Evolutionary conservation across 1,140 invertebrate species (phyloP).

Genomic region (Campodea augens): DNA sequence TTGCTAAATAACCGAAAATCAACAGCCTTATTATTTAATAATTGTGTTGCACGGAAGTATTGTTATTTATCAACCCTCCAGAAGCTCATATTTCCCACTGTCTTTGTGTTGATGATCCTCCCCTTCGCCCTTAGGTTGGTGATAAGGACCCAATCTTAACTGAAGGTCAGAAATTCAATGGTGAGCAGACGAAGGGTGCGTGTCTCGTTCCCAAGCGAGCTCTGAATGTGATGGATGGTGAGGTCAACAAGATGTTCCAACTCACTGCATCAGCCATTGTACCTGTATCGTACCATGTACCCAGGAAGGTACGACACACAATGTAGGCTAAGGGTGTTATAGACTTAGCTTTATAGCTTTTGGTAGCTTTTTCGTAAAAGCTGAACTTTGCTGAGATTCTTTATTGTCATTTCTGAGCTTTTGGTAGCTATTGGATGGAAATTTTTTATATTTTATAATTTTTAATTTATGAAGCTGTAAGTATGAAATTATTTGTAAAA

Average conservation of each 20-base stretch:
- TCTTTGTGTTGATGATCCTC: too few relatives aligned
- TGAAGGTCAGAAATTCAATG: slow-evolving; percentile 59
- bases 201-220: slow-evolving; percentile 79
- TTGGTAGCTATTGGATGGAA: slow-evolving; percentile 7
- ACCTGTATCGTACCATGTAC: slow-evolving; percentile 84
- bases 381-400: too few relatives aligned
- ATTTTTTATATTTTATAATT: neutral
- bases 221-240: slow-evolving; percentile 81
- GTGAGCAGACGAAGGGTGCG: slow-evolving; percentile 79
- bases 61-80: too few relatives aligned
- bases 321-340: neutral
- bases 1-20: too few relatives aligned
- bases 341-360: too few relatives aligned
- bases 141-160: slow-evolving; percentile 63
- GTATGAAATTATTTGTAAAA: too few relatives aligned
- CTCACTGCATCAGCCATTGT: slow-evolving; percentile 66
- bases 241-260: slow-evolving; percentile 76
- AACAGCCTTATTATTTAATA: too few relatives aligned
- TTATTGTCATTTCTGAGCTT: too few relatives aligned
- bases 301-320: slow-evolving; percentile 45
- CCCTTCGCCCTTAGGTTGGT: too few relatives aligned
- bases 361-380: too few relatives aligned
- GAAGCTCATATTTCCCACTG: too few relatives aligned
- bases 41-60: too few relatives aligned
- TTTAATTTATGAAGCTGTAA: neutral